Evolutionary conservation across 2,888 invertebrate species (phyloP), one percentile per base, ranked within the genome.

Genomic region (Melinaea marsaeus): DNA sequence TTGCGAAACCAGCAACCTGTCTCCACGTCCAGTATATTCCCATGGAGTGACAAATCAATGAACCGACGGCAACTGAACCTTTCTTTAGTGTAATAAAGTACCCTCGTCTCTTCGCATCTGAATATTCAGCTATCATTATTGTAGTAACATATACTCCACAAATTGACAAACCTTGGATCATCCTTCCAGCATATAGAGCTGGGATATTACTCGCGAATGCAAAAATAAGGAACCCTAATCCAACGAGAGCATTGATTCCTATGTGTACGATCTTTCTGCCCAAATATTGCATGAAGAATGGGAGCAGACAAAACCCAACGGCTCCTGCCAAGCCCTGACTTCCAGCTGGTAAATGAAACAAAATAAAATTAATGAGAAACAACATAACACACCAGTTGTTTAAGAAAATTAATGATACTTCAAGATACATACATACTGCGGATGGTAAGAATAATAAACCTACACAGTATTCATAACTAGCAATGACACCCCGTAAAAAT

Each of bases 121-220:
- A 67, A 58, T 79, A 82, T 73, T 83, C 83, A 13, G 73, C 67
- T n/a, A 79, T 55, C 1, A 79, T 70, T 2, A 80, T 74, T 3
- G 68, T 46, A 11, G 75, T 69, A 0, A 78, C 71, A 46, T 75
- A 78, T 3, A 79, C 63, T 7, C 73, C 75, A 11, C 79, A 78
- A n/a, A 73, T 45, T 3, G 71, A 46, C 0, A 80, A 5, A 1
- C 83, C 83, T 64, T 82, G 80, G 3, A 78, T 59, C 3, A 75
- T 64, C 65, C 79, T 75, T 0, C 76, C 81, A 0, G 70, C 62
- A 63, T 74, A 75, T 13, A 83, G 57, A 11, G 62, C 63, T 0
- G 62, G 11, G 3, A 80, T 63, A 35, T 61, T 74, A 7, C 71
- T 66, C 4, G 79, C 75, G n/a, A 75, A 69, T 11, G 68, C 64